Conservation (phyloP, 1,140 invertebrate species). For the Zaprionus africanus region DNA sequence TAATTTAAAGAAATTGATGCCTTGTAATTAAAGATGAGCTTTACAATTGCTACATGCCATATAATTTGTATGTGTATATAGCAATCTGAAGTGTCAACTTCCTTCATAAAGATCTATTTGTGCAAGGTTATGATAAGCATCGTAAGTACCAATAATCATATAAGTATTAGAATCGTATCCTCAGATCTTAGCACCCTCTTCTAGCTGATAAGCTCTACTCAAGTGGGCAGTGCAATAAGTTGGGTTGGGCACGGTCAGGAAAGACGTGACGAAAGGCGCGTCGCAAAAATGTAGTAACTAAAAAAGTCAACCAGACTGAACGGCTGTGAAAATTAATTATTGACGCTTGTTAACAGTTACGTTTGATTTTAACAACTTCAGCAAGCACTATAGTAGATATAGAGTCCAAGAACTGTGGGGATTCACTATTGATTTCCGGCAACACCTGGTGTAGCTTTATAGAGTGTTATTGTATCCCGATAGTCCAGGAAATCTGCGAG, state of each 20-base stretch:
- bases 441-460: neutral
- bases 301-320: slow-evolving; percentile 52
- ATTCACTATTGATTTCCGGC: neutral
- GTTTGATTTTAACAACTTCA: neutral
- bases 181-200: neutral
- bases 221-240: slow-evolving; percentile 7
- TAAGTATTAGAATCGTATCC: neutral
- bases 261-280: slow-evolving; percentile 58
- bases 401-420: no score
- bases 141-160: neutral
- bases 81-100: neutral
- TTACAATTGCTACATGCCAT: neutral
- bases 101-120: neutral
- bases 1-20: neutral
- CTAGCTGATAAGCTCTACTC: neutral
- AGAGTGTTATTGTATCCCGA: slow-evolving; percentile 1
- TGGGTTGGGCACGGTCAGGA: neutral
- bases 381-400: no score
- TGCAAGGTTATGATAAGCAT: slow-evolving; percentile 21
- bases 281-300: slow-evolving; percentile 37
- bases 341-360: slow-evolving; percentile 51
- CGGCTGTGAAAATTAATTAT: slow-evolving; percentile 66
- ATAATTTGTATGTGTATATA: neutral
- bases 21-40: neutral
- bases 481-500: neutral